A percentile compares a stretch with the other conserved stretches of the same genome.
Evolutionary conservation across 2,888 invertebrate genomes (phyloP).

Genomic region (Sinhomidia bicolor): DNA sequence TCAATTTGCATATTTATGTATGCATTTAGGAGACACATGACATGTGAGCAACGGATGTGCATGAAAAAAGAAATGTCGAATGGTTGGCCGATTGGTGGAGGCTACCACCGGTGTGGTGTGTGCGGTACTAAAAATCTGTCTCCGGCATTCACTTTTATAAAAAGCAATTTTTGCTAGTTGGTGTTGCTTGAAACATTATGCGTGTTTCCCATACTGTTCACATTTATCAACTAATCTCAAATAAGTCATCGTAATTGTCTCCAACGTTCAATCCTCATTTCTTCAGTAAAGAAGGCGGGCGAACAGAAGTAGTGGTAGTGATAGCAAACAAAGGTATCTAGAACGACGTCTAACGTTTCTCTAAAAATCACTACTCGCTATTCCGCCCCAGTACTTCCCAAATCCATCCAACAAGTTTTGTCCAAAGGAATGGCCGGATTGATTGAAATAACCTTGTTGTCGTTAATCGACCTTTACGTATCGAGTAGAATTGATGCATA

Average conservation of each 20-base stretch:
- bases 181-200: too few relatives aligned
- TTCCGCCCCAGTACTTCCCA: background rate
- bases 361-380: too few relatives aligned
- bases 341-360: too few relatives aligned
- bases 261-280: too few relatives aligned
- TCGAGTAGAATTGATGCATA: conserved; percentile 16
- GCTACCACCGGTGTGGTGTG: background rate
- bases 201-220: too few relatives aligned
- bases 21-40: conserved; percentile 6
- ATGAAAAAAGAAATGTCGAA: background rate
- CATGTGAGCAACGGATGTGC: background rate
- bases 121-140: background rate
- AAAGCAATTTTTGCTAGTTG: too few relatives aligned
- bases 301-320: too few relatives aligned
- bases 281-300: too few relatives aligned
- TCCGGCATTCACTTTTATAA: background rate
- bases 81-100: background rate
- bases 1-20: too few relatives aligned
- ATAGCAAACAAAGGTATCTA: too few relatives aligned
- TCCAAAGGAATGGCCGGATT: background rate
- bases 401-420: background rate
- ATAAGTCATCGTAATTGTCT: too few relatives aligned
- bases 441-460: background rate
- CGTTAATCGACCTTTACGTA: background rate
- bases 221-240: too few relatives aligned